Percentiles rank a stretch among this genome's conserved stretches.
Conservation (phyloP, 2,797 vertebrate species). For the Nyctalus aviator region DNA sequence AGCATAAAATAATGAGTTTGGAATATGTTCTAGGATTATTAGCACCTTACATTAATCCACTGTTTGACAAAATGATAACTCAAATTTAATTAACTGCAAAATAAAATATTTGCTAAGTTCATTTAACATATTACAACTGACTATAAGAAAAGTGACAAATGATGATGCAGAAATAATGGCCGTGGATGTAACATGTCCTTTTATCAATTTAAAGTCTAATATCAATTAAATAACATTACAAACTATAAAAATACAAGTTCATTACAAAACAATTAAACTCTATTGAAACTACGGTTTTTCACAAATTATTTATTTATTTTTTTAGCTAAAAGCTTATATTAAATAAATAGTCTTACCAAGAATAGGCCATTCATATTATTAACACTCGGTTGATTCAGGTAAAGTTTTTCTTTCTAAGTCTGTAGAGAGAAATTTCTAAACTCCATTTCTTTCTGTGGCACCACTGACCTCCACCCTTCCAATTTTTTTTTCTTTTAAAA, state of each 20-base stretch:
- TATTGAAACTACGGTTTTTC: constrained; percentile 45
- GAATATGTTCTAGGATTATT: constrained; percentile 40
- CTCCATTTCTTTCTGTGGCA: constrained; percentile 66
- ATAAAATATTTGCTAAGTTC: constrained; percentile 45
- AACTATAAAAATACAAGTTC: constrained; percentile 66
- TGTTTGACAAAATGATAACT: constrained; percentile 52
- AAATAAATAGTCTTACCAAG: constrained; percentile 86
- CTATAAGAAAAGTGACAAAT: constrained; percentile 12
- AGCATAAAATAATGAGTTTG: constrained; percentile 39
- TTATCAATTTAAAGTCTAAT: constrained; percentile 50
- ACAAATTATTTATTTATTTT: constrained; percentile 74
- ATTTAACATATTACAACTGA: constrained; percentile 70
- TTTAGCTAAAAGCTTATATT: constrained; percentile 66
- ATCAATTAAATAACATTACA: constrained; percentile 55
- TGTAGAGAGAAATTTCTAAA: constrained; percentile 59
- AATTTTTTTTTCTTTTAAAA: constrained; percentile 62
- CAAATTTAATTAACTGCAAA: constrained; percentile 58
- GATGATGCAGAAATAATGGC: neutral
- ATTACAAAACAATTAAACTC: constrained; percentile 61
- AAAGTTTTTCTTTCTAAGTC: constrained; percentile 50
- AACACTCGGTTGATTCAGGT: constrained; percentile 21
- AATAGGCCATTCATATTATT: constrained; percentile 81
- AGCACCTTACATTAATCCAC: neutral
- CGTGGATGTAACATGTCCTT: neutral
- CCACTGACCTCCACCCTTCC: constrained; percentile 66